Base-by-base conservation (phyloP, 1,140 invertebrate species). In the Fopius arisanus region DNA sequence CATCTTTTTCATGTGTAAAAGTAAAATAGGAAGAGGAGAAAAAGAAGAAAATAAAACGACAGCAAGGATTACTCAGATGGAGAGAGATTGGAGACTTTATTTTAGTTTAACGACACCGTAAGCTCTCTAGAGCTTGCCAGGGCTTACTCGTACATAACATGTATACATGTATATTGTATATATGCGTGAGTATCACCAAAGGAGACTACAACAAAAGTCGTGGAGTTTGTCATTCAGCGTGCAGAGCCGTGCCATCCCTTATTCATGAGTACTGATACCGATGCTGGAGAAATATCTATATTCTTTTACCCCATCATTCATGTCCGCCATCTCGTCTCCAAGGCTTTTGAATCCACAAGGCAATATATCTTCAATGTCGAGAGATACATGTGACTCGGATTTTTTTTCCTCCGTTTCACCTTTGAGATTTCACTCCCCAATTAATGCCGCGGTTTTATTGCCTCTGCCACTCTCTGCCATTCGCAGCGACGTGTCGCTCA, bases 41-140 rank as follows among this genome's bases (percentile, higher is more conserved):
- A 67, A 72, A 69, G 62, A 19, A 2, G 69, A 71, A 68, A 31
- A 23, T 41, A 67, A 48, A 63, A 40, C 70, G 63, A 40, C 65
- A 63, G 54, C 54, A 59, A 26, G 54, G 54, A 59, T 59, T 59
- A 59, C 54, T 10, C 21, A 21, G 7, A 14, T 7, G 54, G 54
- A 72, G 72, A 73, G 70, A 72, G 59, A 26, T 54, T 65, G 33
- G 72, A 77, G 75, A 75, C 73, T 81, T 82, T 82, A 82, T 82
- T 82, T 83, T 79, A 79, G 75, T 83, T 83, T 83, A 80, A 83
- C 80, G 80, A 80, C 78, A 76, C 75, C 75, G 76, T 83, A 82
- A 82, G 80, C 77, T 75, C 74, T 73, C 65, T 75, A 74, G 65
- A 74, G 78, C 48, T 63, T 70, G 70, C 62, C 70, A 66, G 70